Evolutionary conservation across 2,888 invertebrate genomes (phyloP), one percentile per base, ranked within the genome.

Genomic region (Thera britannica): DNA sequence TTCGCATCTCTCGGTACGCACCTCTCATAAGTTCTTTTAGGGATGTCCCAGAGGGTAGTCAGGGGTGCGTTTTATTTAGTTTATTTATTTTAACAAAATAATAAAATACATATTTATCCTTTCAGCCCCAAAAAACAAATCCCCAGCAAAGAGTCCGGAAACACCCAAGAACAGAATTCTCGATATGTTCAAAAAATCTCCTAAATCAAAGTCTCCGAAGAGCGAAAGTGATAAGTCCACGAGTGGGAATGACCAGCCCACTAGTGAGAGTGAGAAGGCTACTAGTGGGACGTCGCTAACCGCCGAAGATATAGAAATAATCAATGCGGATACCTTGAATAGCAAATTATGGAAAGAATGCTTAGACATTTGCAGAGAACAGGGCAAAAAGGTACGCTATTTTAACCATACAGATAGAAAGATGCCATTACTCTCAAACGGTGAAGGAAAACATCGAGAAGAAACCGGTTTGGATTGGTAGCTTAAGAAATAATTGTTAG

Each of bases 261-360:
- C 9, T 2, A 12, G 78, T 52, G 77, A 72, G 9, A 58, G 65
- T 34, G 81, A 72, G 35, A 77, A 79, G 55, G 73, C 67, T 7
- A 7, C 72, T 9, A 58, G 64, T 34, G 81, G 72, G 23, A 77
- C 79, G 55, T 73, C 67, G 0, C 75, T 93, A 0, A 86, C 72
- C 69, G 38, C 82, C n/a, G 79, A 94, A 75, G 88, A 94, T 78
- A 81, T 72, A 65, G 69, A 94, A 77, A 83, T 78, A 76, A 82
- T 94, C 86, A 68, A 90, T 82, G 75, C 92, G 0, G 97, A 97
- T 77, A 77, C 75, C 0, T 73, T 81, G 1, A 97, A 97, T 82
- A 79, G 83, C 46, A 96, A 96, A 78, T 82, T 96, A 2, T 97
- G 97, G 97, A 83, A 90, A 0, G 96, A 96, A 72, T 96, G 96